Evolutionary conservation across 2,888 invertebrate genomes (phyloP), one percentile per base, ranked within the genome.

Genomic region (Epinotia demarniana): DNA sequence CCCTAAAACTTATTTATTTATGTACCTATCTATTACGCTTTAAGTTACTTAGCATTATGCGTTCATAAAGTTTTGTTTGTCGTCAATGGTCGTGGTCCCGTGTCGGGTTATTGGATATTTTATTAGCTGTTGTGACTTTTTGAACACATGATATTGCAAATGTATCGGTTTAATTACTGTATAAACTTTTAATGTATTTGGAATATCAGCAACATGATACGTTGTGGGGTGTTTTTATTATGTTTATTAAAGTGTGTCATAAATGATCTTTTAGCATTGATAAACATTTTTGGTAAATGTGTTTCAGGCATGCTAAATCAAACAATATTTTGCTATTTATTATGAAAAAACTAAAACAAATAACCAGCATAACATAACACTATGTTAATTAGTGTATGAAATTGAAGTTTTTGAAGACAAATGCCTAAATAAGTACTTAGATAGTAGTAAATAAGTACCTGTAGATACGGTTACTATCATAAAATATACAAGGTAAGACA

Each of bases 131-230:
- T 61, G 60, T 23, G 60, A 43, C 23, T 61, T 53, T 73, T 73
- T 55, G 33, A 67, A 55, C 53, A 43, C 16, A 55, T 55, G 16
- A 63, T 63, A 63, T 72, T 63, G 63, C 43, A n/a, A 55, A 43
- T 55, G 57, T 27, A 69, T 63, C 43, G 55, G 13, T 57, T 62
- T 74, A 57, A 74, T 57, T 57, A 66, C 58, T 49, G 43, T 33
- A 68, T 73, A 73, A 68, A 73, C 63, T n/a, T 63, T 74, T 57
- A 74, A 49, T 18, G 43, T 18, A 57, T 69, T 69, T 18, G 69
- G 27, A 49, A 73, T 68, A 55, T 16, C 61, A 46, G 13, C 4
- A 39, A 57, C 39, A n/a, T 57, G 16, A 57, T 27, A 23, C 9
- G 55, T 3, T 63, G 12, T 57, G 55, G 53, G 23, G 55, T 46